Evolutionary conservation across 2,888 invertebrate species (phyloP).

Genomic region (Macropis europaea): DNA sequence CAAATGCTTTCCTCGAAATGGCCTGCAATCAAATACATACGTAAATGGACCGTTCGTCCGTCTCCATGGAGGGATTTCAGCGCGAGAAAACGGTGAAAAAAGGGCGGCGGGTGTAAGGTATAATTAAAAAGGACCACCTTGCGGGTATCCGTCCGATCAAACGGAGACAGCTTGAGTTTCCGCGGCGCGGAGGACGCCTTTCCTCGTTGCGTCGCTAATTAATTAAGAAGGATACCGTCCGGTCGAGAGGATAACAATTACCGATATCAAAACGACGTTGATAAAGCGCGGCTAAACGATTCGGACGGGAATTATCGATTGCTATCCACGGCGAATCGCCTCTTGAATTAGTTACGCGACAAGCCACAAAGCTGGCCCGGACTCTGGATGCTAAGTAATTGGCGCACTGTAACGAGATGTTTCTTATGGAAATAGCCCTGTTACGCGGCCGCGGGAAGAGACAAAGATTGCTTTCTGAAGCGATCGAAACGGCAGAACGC

Average conservation of each 20-base stretch:
- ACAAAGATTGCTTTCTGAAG: not conserved
- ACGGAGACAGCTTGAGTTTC: slow-evolving; percentile 35
- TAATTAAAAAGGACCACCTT: slow-evolving; percentile 30
- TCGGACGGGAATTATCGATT: slow-evolving; percentile 53
- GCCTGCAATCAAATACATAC: slow-evolving; percentile 57
- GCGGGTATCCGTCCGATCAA: slow-evolving; percentile 20
- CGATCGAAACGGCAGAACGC: no score
- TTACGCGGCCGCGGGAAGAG: not conserved
- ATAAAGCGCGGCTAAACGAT: slow-evolving; percentile 49
- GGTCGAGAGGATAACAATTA: slow-evolving; percentile 50
- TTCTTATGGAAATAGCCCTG: slow-evolving; percentile 23
- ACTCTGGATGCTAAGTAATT: slow-evolving; percentile 48
- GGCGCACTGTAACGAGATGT: slow-evolving; percentile 31
- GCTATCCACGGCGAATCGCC: slow-evolving; percentile 32
- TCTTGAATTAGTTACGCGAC: slow-evolving; percentile 59
- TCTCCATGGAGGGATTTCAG: slow-evolving; percentile 12
- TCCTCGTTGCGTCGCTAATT: slow-evolving; percentile 11
- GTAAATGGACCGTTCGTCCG: slow-evolving; percentile 41
- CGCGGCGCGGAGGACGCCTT: not conserved
- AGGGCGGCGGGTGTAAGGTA: not conserved
- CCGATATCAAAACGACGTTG: slow-evolving; percentile 38
- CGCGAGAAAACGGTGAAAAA: not conserved
- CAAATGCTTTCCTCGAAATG: slow-evolving; percentile 48
- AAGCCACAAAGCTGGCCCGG: slow-evolving; percentile 49
- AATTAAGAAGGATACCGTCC: slow-evolving; percentile 40